Percentiles rank a stretch among this genome's conserved stretches.
Evolutionary conservation across 2,888 invertebrate species (phyloP).

Genomic region (Allophyes oxyacanthae): DNA sequence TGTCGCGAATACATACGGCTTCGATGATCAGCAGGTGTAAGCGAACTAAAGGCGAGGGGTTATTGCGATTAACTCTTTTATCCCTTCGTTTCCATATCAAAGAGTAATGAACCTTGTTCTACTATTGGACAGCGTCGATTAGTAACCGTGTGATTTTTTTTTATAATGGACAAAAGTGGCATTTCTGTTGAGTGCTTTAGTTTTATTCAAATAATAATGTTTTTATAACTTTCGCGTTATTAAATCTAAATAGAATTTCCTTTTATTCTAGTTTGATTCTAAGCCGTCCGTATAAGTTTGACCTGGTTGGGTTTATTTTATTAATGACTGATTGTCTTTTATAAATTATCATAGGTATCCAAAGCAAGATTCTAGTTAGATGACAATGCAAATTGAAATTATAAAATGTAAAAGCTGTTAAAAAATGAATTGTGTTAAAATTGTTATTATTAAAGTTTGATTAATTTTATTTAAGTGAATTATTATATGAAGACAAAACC

Average conservation of each 20-base stretch:
- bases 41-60: conserved; percentile 87
- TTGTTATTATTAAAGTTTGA: neutral
- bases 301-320: too few species aligned
- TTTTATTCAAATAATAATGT: conserved; percentile 7
- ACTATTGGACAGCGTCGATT: conserved; percentile 82
- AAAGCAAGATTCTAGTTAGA: conserved; percentile 49
- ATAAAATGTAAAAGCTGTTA: too few species aligned
- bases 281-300: too few species aligned
- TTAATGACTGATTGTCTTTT: too few species aligned
- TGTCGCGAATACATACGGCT: conserved; percentile 88
- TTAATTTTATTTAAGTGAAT: neutral
- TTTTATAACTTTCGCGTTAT: neutral
- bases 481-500: conserved; percentile 34
- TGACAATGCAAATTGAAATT: neutral
- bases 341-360: neutral
- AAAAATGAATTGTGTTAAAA: neutral
- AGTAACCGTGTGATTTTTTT: conserved; percentile 84
- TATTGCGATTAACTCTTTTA: conserved; percentile 89
- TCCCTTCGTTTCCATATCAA: conserved; percentile 89
- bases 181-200: conserved; percentile 17
- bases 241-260: conserved; percentile 13
- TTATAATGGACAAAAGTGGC: conserved; percentile 30
- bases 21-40: conserved; percentile 89
- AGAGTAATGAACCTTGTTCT: conserved; percentile 89
- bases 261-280: neutral